Evolutionary conservation across 64 coral and sea anemone genomes (phyloP).

Genomic region (Montipora capricornis): DNA sequence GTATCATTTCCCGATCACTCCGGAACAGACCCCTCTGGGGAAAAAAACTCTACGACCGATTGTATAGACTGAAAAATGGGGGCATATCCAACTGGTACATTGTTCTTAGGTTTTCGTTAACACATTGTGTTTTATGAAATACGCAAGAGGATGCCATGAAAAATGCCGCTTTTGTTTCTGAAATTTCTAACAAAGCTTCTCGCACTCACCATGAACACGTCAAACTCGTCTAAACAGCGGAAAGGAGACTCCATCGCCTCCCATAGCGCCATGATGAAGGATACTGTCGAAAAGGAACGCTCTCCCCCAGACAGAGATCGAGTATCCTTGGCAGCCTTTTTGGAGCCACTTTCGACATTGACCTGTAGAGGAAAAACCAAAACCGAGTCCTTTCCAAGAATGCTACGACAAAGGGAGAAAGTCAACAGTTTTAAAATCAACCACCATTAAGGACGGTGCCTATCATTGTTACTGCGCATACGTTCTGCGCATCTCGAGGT

Average conservation of each 20-base stretch:
- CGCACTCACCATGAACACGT: slow-evolving; percentile 92
- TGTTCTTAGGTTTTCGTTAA: background rate
- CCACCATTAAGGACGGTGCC: no score
- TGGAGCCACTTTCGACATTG: slow-evolving; percentile 81
- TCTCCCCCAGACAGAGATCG: slow-evolving; percentile 94
- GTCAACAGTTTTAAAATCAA: no score
- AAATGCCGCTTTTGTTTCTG: background rate
- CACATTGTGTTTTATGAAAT: background rate
- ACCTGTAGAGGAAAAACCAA: slow-evolving; percentile 42
- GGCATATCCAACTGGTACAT: background rate
- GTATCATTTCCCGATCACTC: no score
- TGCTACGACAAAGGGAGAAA: no score
- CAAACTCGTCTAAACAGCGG: slow-evolving; percentile 95
- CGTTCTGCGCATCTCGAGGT: no score
- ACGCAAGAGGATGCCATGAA: background rate
- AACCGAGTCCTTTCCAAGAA: no score
- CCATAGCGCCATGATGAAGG: slow-evolving; percentile 97
- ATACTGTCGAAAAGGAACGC: slow-evolving; percentile 92
- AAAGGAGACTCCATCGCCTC: slow-evolving; percentile 98
- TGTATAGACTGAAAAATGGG: no score
- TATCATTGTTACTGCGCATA: no score
- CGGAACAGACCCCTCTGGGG: no score
- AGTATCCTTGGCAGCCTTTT: slow-evolving; percentile 71
- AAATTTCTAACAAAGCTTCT: background rate
- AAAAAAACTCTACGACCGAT: no score